phyloP scores from a whole-genome alignment of 2,888 invertebrate species.

The Scaptomyza tumidula region DNA sequence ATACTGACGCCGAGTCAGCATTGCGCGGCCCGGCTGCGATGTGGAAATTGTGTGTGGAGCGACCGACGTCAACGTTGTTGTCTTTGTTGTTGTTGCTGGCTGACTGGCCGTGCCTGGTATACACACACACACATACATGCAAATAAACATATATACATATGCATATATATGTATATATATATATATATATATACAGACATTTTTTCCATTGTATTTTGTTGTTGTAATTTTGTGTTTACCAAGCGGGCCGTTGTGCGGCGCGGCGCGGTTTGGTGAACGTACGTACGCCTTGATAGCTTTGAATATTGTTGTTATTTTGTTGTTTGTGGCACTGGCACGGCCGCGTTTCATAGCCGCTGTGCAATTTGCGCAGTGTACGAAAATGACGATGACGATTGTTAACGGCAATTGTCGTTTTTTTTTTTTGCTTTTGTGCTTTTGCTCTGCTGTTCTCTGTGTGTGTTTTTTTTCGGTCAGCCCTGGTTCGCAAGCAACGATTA shows the following conservation, averaged over 20 bases:
- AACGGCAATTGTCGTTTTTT: conserved; percentile 72
- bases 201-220: conserved; percentile 71
- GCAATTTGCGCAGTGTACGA: conserved; percentile 76
- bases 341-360: conserved; percentile 73
- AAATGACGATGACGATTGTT: conserved; percentile 72
- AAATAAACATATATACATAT: conserved; percentile 15
- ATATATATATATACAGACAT: conserved; percentile 44
- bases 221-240: conserved; percentile 77
- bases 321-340: conserved; percentile 68
- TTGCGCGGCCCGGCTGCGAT: conserved; percentile 66
- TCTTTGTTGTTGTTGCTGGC: conserved; percentile 62
- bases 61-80: conserved; percentile 57
- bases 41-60: conserved; percentile 73
- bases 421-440: not conserved
- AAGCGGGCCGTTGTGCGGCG: conserved; percentile 59
- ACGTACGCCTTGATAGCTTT: conserved; percentile 68
- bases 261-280: conserved; percentile 61
- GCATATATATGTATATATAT: no score
- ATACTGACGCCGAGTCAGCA: conserved; percentile 76
- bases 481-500: conserved; percentile 60
- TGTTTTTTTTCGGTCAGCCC: conserved; percentile 56
- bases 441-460: conserved; percentile 6
- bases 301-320: conserved; percentile 40
- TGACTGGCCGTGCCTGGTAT: conserved; percentile 57
- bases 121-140: conserved; percentile 7